Evolutionary conservation across 1,140 invertebrate species (phyloP).

Genomic region (Trinorchestia longiramus): DNA sequence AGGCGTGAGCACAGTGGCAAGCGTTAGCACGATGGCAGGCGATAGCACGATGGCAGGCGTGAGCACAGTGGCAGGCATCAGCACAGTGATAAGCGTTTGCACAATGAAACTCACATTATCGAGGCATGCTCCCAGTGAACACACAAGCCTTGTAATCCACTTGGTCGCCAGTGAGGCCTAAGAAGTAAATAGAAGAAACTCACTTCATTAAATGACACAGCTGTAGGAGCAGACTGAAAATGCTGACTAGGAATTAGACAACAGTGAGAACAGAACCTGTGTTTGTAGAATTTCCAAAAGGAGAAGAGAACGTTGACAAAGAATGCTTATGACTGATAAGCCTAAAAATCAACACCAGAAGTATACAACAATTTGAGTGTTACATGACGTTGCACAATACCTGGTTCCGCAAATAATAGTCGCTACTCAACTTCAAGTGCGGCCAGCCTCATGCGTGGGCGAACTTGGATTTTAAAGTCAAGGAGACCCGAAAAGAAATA

Average conservation of each 20-base stretch:
- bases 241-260: not conserved
- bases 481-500: not conserved
- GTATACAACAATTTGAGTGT: not conserved
- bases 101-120: not conserved
- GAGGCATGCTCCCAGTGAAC: not conserved
- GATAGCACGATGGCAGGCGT: too few species aligned
- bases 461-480: not conserved
- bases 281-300: not conserved
- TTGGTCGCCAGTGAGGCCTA: not conserved
- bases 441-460: too few species aligned
- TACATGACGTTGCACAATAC: not conserved
- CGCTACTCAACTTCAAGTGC: too few species aligned
- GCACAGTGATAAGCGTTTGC: not conserved
- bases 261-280: not conserved
- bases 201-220: not conserved
- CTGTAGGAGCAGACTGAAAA: not conserved
- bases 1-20: not conserved
- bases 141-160: not conserved
- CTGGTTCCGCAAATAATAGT: not conserved
- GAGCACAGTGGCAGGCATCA: not conserved
- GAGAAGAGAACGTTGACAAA: not conserved
- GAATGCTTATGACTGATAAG: not conserved
- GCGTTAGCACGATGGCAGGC: not conserved
- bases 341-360: not conserved
- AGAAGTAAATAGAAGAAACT: not conserved